phyloP scores from a whole-genome alignment of 2,797 vertebrate species.

The Sebastolobus alascanus region DNA sequence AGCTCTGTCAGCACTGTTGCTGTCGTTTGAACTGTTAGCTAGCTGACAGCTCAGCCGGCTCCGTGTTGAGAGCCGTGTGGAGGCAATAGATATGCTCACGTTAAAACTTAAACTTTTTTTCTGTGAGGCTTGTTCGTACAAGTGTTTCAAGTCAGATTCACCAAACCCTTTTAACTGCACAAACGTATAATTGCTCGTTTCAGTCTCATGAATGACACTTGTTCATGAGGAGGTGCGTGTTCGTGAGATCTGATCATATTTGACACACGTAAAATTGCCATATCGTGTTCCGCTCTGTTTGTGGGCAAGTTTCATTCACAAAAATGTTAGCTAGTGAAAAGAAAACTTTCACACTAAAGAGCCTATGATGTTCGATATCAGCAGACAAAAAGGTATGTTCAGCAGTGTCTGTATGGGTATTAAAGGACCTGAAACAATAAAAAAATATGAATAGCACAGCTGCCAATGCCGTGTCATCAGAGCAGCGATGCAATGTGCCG shows the following conservation, averaged over 20 bases:
- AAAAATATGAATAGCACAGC: not conserved
- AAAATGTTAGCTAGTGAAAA: not conserved
- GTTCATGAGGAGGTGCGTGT: not conserved
- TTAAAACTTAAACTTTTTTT: no score
- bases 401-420: not conserved
- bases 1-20: no score
- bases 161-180: not conserved
- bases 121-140: no score
- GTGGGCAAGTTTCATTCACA: not conserved
- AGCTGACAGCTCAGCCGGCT: no score
- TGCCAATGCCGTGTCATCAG: not conserved
- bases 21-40: no score
- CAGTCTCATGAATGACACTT: not conserved
- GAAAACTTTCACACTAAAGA: not conserved
- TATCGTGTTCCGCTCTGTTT: not conserved
- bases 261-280: not conserved
- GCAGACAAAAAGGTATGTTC: not conserved
- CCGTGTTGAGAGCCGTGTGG: no score
- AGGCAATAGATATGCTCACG: no score
- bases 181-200: not conserved
- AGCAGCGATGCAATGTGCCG: not conserved
- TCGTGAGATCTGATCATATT: not conserved
- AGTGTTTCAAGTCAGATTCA: no score
- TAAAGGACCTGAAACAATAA: not conserved
- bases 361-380: not conserved